Evolutionary conservation across 1,140 invertebrate species (phyloP).

Genomic region (Homarus americanus): DNA sequence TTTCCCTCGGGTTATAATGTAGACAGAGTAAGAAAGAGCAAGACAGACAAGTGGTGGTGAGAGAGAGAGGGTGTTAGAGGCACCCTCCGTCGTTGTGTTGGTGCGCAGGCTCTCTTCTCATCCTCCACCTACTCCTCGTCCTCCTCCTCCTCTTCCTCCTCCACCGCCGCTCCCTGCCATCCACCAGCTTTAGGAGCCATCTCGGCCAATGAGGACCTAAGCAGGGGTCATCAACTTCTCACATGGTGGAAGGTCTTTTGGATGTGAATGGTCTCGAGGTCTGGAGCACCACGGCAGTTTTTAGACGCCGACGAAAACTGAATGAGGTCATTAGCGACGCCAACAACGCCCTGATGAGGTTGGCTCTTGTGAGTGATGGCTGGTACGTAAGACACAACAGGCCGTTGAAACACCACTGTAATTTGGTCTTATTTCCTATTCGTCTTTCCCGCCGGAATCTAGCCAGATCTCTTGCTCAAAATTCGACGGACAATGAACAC

Average conservation of each 20-base stretch:
- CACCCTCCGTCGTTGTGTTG: not conserved
- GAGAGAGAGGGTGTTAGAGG: not conserved
- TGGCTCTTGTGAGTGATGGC: conserved; percentile 8
- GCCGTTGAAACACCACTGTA: conserved; percentile 9
- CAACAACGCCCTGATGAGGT: conserved; percentile 43
- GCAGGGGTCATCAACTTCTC: conserved; percentile 51
- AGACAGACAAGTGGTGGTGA: not conserved
- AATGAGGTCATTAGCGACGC: conserved; percentile 61
- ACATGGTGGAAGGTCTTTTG: conserved; percentile 44
- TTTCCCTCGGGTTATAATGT: too few relatives aligned
- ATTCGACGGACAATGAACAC: not conserved
- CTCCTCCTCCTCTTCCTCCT: not conserved
- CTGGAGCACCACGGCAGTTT: conserved; percentile 10
- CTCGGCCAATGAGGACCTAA: conserved; percentile 40
- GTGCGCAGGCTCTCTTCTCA: not conserved
- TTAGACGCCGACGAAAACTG: conserved; percentile 44
- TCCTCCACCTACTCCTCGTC: not conserved
- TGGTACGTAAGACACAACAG: conserved; percentile 8
- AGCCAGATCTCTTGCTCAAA: not conserved
- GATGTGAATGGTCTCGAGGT: conserved; percentile 34
- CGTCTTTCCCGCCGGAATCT: not conserved
- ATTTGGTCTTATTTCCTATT: not conserved
- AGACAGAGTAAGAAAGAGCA: not conserved
- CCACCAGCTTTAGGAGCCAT: conserved; percentile 55
- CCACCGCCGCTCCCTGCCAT: not conserved